Evolutionary conservation across 2,888 invertebrate genomes (phyloP).

Genomic region (Lasioglossum figueresi): DNA sequence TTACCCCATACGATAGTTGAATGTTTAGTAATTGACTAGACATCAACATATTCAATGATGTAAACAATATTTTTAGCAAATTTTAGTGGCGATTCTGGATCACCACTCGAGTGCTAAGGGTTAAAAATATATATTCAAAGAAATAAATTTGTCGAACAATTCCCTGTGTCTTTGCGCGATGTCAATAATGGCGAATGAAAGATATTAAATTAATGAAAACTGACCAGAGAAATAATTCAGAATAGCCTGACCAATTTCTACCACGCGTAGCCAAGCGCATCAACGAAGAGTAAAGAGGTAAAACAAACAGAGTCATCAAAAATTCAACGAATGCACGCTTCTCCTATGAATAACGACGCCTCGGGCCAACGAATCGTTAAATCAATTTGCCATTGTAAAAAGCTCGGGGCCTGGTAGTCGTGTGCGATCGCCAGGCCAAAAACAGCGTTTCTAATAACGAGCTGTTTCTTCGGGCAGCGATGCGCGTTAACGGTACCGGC

Average conservation of each 20-base stretch:
- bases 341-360: neutral
- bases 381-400: conserved; percentile 16
- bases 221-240: no score
- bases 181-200: neutral
- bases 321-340: neutral
- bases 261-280: neutral
- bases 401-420: conserved; percentile 15
- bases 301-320: neutral
- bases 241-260: neutral
- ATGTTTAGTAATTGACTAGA: no score
- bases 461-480: conserved; percentile 20
- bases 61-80: no score
- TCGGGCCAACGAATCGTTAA: neutral
- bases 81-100: no score
- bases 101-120: no score
- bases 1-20: no score
- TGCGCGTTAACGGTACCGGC: conserved; percentile 41
- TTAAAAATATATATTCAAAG: no score
- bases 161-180: no score
- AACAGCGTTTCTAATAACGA: conserved; percentile 39
- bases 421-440: conserved; percentile 12
- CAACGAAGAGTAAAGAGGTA: neutral
- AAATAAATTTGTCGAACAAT: no score
- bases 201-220: no score
- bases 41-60: no score